phyloP scores from a whole-genome alignment of 2,888 invertebrate species.

The Apocheima hispidaria region DNA sequence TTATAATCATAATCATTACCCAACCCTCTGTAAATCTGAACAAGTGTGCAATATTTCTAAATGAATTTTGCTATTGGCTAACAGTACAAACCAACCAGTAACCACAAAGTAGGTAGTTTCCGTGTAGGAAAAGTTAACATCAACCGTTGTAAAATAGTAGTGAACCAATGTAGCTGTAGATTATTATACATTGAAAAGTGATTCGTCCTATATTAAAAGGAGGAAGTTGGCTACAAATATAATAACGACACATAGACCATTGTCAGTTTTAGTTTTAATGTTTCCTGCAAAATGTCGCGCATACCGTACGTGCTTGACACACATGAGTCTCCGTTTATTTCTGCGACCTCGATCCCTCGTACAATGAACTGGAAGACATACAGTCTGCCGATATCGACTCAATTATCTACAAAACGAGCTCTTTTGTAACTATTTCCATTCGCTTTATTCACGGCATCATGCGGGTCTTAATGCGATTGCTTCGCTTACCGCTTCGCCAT shows the following conservation, averaged over 20 bases:
- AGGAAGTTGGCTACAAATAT: constrained; percentile 14
- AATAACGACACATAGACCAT: neutral
- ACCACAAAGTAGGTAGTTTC: neutral
- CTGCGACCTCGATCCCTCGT: constrained; percentile 58
- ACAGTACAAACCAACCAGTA: neutral
- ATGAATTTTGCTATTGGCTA: neutral
- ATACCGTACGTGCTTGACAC: constrained; percentile 55
- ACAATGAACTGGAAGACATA: constrained; percentile 70
- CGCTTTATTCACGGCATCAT: neutral
- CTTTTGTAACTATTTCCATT: constrained; percentile 9
- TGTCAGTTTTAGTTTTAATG: constrained; percentile 40
- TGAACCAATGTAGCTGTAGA: neutral
- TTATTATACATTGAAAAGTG: neutral
- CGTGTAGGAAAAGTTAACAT: constrained; percentile 8
- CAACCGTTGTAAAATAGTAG: neutral
- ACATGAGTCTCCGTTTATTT: constrained; percentile 68
- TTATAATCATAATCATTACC: neutral
- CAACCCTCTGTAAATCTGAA: neutral
- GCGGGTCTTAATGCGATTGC: neutral
- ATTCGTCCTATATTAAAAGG: constrained; percentile 4
- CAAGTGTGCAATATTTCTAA: neutral
- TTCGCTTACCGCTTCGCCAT: neutral
- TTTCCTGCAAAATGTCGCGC: constrained; percentile 37
- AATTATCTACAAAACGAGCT: constrained; percentile 23
- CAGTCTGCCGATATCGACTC: constrained; percentile 54